Evolutionary conservation across 2,113 vertebrate species (phyloP), one percentile per base, ranked within the genome.

Genomic region (Barbus barbus): DNA sequence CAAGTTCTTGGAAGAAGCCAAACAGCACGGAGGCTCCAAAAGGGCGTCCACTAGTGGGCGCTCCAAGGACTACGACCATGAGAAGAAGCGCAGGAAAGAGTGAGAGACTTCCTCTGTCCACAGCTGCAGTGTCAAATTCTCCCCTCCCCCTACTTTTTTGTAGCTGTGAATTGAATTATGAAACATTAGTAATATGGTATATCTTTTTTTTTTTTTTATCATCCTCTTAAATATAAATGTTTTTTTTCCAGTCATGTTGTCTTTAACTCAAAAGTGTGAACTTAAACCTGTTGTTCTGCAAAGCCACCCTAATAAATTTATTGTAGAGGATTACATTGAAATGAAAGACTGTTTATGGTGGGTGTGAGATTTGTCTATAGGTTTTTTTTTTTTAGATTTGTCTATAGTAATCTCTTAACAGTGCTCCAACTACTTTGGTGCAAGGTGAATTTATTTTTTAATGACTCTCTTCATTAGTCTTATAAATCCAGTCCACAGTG

Each of bases 1-100:
- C 90, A 98, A 98, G 92, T 99, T 99, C 95, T 97, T 99, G 94
- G 96, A 99, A 91, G 96, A 99, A 91, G 98, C 98, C 44, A 99
- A 99, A 91, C 97, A 98, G 88, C 98, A 99, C 0, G 98, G 97
- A 13, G 97, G 97, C 61, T 97, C 97, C 71, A 99, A 99, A 91
- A 94, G 98, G 87, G 97, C 97, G 0, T 97, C 98, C 0, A 95
- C 97, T 48, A 97, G 96, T 90, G 94, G 95, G 82, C 96, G 97
- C 63, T 96, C 96, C 3, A 99, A 98, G 90, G 98, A 99, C 85
- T 97, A 99, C 0, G 98, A 99, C 88, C 97, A 98, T 5, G 97
- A 99, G 89, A 99, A 99, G 91, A 99, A 99, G 86, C 96, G 97
- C 90, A 96, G 98, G 90, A 99, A 99, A 95, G 98, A 99, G 88